Percentiles rank a stretch among this genome's conserved stretches.
These are phyloP conservation scores for Syrrhaptes paradoxus DNA, from an alignment of 2,113 vertebrate species.

Conservation along the genomic window DNA sequence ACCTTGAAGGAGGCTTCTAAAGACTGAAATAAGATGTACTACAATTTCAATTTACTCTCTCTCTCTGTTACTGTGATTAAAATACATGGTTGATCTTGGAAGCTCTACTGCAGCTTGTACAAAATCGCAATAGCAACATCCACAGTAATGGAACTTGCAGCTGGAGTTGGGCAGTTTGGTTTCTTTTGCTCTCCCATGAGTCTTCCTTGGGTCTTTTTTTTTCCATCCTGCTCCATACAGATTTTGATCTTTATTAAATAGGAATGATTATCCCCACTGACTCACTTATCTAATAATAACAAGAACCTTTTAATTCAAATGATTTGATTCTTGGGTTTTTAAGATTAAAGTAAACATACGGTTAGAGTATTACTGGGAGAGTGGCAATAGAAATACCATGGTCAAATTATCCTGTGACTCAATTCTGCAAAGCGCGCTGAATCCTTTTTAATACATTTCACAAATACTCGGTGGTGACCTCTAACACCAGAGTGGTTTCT, in stretches of 20 bases:
- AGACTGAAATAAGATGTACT: background rate
- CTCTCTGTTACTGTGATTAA: background rate
- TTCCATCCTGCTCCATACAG: background rate
- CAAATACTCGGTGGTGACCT: slow-evolving; percentile 6
- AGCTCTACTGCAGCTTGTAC: background rate
- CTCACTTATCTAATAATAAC: slow-evolving; percentile 32
- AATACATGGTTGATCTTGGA: background rate
- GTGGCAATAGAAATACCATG: slow-evolving; percentile 12
- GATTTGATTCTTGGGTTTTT: slow-evolving; percentile 4
- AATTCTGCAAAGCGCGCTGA: background rate
- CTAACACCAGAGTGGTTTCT: slow-evolving; percentile 19
- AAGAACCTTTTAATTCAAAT: slow-evolving; percentile 39
- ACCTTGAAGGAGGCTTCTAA: background rate
- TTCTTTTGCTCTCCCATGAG: background rate
- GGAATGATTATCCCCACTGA: slow-evolving; percentile 11
- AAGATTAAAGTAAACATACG: slow-evolving; percentile 7
- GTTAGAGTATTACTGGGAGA: background rate
- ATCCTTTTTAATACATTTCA: slow-evolving; percentile 27
- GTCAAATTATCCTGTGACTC: slow-evolving; percentile 33
- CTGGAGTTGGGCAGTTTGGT: background rate
- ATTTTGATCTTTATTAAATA: slow-evolving; percentile 37
- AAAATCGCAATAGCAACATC: background rate
- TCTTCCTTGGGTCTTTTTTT: background rate
- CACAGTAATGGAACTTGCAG: background rate
- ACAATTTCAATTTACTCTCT: background rate